Evolutionary conservation across 2,113 vertebrate genomes (phyloP), one percentile per base, ranked within the genome.

Genomic region (Tichodroma muraria): DNA sequence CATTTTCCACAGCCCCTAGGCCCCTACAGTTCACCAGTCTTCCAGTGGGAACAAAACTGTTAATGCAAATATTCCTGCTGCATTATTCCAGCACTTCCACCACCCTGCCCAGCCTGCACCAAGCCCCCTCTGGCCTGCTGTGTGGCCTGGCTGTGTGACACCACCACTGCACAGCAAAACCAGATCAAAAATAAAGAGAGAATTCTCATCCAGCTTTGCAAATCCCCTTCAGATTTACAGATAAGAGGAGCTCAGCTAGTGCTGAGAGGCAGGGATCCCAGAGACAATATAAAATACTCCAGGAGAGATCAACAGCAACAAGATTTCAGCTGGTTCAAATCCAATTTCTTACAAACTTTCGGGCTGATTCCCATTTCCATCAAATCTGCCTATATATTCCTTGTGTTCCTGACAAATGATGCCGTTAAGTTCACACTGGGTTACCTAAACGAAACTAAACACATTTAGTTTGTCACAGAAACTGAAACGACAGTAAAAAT

Each of bases 321-420:
- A 60, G 81, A 95, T 85, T 95, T 91, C 72, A 63, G 53, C 68
- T 80, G 85, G 82, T 78, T 92, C 85, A 40, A 50, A 90, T 92
- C 80, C 88, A 90, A 15, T 88, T 96, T 63, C 80, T 92, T 56
- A 66, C 38, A 70, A 85, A 52, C 44, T 64, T 86, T 44, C 38
- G 4, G 68, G 60, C 15, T 77, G 38, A 80, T 83, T 94, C 84
- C 90, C 85, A 88, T 83, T 86, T 78, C 85, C 70, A 78, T 75
- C 94, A 91, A 78, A 86, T 77, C 42, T 78, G 87, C 73, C 57
- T 56, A 21, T 25, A 44, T 37, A 57, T 52, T 77, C 64, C 87
- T 80, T 1, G 8, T 53, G 72, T 42, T 96, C 69, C 8, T 37
- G 28, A 71, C 37, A 78, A 83, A 63, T 30, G 1, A 52, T 13